Conservation (phyloP, 2,888 invertebrate species). For the Apantesis nais region DNA sequence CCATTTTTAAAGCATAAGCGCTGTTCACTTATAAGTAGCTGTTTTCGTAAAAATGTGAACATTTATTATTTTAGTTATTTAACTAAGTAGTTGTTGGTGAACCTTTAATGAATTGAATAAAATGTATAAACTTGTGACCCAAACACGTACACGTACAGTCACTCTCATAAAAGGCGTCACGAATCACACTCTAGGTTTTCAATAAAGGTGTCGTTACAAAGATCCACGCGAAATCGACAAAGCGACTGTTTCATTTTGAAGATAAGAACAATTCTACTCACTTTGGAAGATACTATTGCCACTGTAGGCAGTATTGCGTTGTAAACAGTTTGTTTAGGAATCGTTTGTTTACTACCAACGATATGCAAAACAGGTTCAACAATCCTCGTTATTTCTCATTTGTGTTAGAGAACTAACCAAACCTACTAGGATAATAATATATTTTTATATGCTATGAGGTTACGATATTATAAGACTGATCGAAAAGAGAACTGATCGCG, state of each 20-base stretch:
- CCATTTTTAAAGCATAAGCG: too few relatives aligned
- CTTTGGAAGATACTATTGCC: slow-evolving; percentile 76
- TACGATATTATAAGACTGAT: background rate
- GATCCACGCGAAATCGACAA: slow-evolving; percentile 73
- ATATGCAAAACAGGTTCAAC: slow-evolving; percentile 35
- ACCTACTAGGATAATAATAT: background rate
- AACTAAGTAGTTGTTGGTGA: background rate
- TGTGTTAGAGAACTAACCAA: background rate
- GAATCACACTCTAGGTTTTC: slow-evolving; percentile 68
- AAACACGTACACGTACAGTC: slow-evolving; percentile 50
- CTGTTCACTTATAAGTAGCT: too few relatives aligned
- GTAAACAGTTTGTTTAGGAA: slow-evolving; percentile 64
- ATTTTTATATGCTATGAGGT: background rate
- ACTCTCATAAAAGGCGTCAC: slow-evolving; percentile 60
- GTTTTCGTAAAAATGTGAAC: too few relatives aligned
- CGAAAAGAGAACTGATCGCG: background rate
- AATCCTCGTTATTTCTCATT: background rate
- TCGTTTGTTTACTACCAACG: slow-evolving; percentile 54
- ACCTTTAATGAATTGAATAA: background rate
- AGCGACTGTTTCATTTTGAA: slow-evolving; percentile 77
- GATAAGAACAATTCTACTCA: slow-evolving; percentile 75
- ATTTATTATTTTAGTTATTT: background rate
- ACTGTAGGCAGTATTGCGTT: slow-evolving; percentile 70
- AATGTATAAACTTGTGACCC: slow-evolving; percentile 29
- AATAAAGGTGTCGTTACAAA: slow-evolving; percentile 74